A percentile compares a stretch with the other conserved stretches of the same genome.
These are phyloP conservation scores for Lagopus muta DNA, from an alignment of 2,113 vertebrate species.

Conservation along the genomic window DNA sequence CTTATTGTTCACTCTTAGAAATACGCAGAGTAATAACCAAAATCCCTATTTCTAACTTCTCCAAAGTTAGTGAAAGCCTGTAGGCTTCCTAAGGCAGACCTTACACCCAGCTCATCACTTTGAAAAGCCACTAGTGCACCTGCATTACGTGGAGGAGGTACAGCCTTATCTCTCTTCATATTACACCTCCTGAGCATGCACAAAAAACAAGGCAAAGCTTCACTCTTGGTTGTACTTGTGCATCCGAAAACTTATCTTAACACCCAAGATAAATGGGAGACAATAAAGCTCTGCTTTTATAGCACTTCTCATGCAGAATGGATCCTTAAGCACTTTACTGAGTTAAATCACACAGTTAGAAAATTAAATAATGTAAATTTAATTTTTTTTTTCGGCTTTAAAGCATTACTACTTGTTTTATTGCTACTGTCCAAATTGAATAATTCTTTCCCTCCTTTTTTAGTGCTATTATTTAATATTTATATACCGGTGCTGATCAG, in stretches of 20 bases:
- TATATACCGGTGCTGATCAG: not conserved
- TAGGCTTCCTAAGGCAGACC: not conserved
- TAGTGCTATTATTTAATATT: constrained; percentile 52
- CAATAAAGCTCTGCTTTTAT: constrained; percentile 56
- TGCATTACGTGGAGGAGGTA: not conserved
- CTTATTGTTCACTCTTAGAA: not conserved
- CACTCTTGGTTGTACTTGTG: not conserved
- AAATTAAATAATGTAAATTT: constrained; percentile 66
- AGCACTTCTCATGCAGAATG: constrained; percentile 31
- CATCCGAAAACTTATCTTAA: constrained; percentile 36
- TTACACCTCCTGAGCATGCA: not conserved
- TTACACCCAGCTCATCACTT: not conserved
- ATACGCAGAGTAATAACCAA: not conserved
- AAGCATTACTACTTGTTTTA: constrained; percentile 52
- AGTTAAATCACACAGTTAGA: constrained; percentile 42
- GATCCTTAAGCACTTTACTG: constrained; percentile 25
- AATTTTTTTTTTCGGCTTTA: constrained; percentile 40
- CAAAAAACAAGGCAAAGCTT: not conserved
- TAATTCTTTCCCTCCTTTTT: constrained; percentile 34
- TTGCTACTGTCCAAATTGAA: constrained; percentile 35
- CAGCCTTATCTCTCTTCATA: not conserved
- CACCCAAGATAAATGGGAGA: constrained; percentile 42
- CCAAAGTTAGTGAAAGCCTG: not conserved
- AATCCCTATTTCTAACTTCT: not conserved
- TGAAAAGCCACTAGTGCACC: not conserved